Evolutionary conservation across 2,888 invertebrate species (phyloP).

Genomic region (Agriopis leucophaearia): DNA sequence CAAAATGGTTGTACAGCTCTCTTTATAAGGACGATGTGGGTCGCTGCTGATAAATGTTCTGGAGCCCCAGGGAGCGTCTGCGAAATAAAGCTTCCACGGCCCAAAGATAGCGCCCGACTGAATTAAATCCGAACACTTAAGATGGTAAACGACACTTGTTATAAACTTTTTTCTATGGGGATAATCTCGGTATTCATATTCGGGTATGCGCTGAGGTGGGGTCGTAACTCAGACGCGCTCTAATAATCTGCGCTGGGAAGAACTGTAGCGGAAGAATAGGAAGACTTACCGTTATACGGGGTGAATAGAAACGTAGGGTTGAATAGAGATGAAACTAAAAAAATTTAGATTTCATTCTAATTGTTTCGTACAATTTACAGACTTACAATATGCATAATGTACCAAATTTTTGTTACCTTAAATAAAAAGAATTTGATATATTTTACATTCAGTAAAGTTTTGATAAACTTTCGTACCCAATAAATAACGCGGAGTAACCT

Average conservation of each 20-base stretch:
- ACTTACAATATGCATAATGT: too few relatives aligned
- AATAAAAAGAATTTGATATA: too few relatives aligned
- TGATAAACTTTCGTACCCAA: too few relatives aligned
- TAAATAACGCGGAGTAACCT: too few relatives aligned
- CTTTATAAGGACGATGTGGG: constrained; percentile 71
- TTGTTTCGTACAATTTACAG: too few relatives aligned
- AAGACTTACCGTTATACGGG: neutral
- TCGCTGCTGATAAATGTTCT: constrained; percentile 78
- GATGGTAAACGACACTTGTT: constrained; percentile 53
- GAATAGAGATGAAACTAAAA: too few relatives aligned
- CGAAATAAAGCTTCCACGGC: constrained; percentile 61
- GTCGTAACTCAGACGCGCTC: constrained; percentile 23
- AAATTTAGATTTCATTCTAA: too few relatives aligned
- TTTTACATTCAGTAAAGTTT: too few relatives aligned
- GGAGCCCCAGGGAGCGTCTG: constrained; percentile 67
- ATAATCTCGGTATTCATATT: constrained; percentile 45
- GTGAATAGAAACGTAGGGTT: too few relatives aligned
- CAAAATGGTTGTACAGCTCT: constrained; percentile 18
- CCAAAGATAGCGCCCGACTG: constrained; percentile 60
- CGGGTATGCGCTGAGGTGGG: constrained; percentile 28
- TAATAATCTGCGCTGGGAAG: constrained; percentile 21
- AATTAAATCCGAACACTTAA: constrained; percentile 61
- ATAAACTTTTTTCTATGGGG: constrained; percentile 46
- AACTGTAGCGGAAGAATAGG: neutral
- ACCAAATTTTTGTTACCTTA: too few relatives aligned